Evolutionary conservation across 2,888 invertebrate genomes (phyloP).

Genomic region (Nephrotoma flavescens): DNA sequence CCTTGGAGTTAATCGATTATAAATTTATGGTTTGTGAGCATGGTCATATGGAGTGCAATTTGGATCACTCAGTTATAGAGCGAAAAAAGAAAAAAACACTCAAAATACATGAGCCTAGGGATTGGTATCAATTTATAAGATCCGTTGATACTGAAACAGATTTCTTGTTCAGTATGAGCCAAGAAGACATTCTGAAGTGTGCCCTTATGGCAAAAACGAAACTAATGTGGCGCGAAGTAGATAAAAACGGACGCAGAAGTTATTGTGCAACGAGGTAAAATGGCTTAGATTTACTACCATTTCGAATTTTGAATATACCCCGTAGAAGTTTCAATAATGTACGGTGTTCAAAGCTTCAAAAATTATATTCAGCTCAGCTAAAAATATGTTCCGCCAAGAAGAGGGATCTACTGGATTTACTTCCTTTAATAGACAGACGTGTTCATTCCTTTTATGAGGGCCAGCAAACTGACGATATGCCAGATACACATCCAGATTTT

Average conservation of each 20-base stretch:
- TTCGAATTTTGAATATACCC: neutral
- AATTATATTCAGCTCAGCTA: neutral
- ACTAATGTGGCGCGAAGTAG: neutral
- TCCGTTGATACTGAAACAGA: neutral
- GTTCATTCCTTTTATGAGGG: neutral
- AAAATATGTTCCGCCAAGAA: neutral
- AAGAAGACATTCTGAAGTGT: neutral
- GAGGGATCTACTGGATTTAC: neutral
- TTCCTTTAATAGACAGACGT: neutral
- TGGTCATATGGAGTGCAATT: too few species aligned
- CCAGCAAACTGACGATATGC: neutral
- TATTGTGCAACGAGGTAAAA: neutral
- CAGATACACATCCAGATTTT: neutral
- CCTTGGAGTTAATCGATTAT: too few species aligned
- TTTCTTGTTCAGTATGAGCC: neutral
- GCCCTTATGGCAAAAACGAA: neutral
- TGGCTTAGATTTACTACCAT: neutral
- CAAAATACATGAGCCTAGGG: too few species aligned
- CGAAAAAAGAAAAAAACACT: too few species aligned
- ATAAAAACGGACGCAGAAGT: neutral
- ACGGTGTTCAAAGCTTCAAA: neutral
- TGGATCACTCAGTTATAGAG: too few species aligned
- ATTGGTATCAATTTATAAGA: neutral
- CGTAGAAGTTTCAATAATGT: neutral
- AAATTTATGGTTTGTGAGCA: too few species aligned